phyloP scores from a whole-genome alignment of 2,888 invertebrate genomes.

The Bombyx huttoni region DNA sequence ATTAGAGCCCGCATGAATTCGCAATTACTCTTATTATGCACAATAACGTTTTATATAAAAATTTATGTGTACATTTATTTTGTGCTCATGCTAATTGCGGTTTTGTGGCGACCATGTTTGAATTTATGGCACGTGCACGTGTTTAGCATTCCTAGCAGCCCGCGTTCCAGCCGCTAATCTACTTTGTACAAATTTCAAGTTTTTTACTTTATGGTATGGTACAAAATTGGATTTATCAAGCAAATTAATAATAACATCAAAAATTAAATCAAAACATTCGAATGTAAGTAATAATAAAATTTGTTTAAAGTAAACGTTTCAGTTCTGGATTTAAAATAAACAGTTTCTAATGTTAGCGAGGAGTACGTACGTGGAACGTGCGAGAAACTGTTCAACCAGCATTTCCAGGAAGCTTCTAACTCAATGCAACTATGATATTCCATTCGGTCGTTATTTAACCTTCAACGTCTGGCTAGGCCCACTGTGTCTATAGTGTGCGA shows the following conservation, averaged over 20 bases:
- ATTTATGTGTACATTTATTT: conserved; percentile 18
- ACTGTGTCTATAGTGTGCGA: conserved; percentile 28
- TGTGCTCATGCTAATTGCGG: conserved; percentile 55
- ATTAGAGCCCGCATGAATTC: conserved; percentile 5
- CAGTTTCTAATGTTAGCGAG: conserved; percentile 32
- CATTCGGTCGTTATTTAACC: conserved; percentile 47
- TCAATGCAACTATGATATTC: conserved; percentile 23
- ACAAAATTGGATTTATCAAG: neutral
- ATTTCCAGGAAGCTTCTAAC: conserved; percentile 44
- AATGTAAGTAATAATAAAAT: neutral
- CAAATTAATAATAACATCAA: too few relatives aligned
- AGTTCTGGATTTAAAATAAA: conserved; percentile 27
- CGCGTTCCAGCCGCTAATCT: conserved; percentile 32
- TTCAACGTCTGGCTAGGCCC: conserved; percentile 45
- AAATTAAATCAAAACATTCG: too few relatives aligned
- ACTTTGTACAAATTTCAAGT: conserved; percentile 16
- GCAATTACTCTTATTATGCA: conserved; percentile 15
- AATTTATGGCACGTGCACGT: conserved; percentile 47
- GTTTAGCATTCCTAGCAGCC: conserved; percentile 41
- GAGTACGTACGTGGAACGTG: conserved; percentile 31
- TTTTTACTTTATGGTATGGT: neutral
- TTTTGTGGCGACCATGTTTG: conserved; percentile 50
- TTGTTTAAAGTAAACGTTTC: conserved; percentile 4
- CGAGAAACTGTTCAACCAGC: conserved; percentile 17
- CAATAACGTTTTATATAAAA: conserved; percentile 28